Evolutionary conservation across 1,140 invertebrate genomes (phyloP), one percentile per base, ranked within the genome.

Genomic region (Hormaphis cornu): DNA sequence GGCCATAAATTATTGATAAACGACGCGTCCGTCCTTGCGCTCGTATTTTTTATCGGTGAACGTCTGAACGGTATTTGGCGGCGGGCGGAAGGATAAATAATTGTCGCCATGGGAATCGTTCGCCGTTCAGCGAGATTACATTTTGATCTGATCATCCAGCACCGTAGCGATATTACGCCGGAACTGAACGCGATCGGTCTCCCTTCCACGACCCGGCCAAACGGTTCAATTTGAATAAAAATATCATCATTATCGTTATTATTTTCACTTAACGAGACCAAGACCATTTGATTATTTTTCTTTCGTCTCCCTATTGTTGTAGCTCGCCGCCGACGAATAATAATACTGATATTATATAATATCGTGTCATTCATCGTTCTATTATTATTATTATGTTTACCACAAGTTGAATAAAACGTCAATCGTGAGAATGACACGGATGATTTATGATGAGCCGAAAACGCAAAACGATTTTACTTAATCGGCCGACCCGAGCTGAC

Each of bases 111-210:
- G 61, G 61, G 61, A 66, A 66, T 66, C 61, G 61, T 66, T 48
- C 24, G 44, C 26, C 61, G 44, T 50, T 50, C 44, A 66, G 44
- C 44, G 42, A 66, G 61, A 66, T 66, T 66, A 66, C 61, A 66
- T 66, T 66, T 66, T 66, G 61, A 66, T 66, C 61, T 46, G 61
- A 66, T 66, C 61, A 66, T 35, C 61, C 35, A 35, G 35, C 59
- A 30, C 24, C 59, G 50, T 48, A 14, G 28, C 26, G 30, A 66
- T 53, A 66, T 50, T 50, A 66, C 28, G 8, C 54, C 20, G n/a
- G 12, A 28, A 48, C 61, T 28, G 59, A 56, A 40, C 22, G 54
- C 33, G 10, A 35, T 24, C 54, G 12, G 20, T 8, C 30, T 20
- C 26, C 53, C 7, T 7, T 1, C n/a, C 0, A 1, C 12, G 6